Evolutionary conservation across 2,797 vertebrate genomes (phyloP).

Genomic region (Petrocephalus schoutedeni): DNA sequence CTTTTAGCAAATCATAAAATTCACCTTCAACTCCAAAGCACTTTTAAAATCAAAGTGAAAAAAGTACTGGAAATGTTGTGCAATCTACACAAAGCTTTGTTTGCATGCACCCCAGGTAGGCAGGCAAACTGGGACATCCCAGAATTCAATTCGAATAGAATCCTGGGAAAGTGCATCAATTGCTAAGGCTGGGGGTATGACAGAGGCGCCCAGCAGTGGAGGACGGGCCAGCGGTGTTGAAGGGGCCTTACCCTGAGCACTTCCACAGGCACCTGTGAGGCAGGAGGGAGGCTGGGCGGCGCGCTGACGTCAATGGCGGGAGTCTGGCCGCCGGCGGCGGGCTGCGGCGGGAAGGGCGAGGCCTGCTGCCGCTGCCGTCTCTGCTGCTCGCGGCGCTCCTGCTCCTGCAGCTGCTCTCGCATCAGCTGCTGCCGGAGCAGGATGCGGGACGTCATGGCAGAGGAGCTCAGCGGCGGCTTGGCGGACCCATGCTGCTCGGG

Average conservation of each 20-base stretch:
- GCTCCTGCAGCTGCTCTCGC: slow-evolving; percentile 97
- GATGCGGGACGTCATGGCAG: slow-evolving; percentile 90
- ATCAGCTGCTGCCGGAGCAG: slow-evolving; percentile 97
- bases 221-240: not conserved
- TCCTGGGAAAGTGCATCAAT: not conserved
- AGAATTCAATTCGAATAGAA: not conserved
- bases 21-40: slow-evolving; percentile 32
- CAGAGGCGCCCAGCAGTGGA: not conserved
- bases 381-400: slow-evolving; percentile 84
- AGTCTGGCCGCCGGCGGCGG: slow-evolving; percentile 72
- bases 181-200: not conserved
- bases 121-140: not conserved
- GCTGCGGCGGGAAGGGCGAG: slow-evolving; percentile 75
- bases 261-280: slow-evolving; percentile 90
- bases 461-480: slow-evolving; percentile 91
- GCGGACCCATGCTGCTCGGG: slow-evolving; percentile 82
- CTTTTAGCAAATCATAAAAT: slow-evolving; percentile 28
- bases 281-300: slow-evolving; percentile 67
- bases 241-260: slow-evolving; percentile 81
- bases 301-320: slow-evolving; percentile 90
- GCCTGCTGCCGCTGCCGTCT: slow-evolving; percentile 69
- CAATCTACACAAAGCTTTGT: not conserved
- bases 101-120: not conserved
- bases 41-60: not conserved
- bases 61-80: slow-evolving; percentile 29